A percentile compares a stretch with the other conserved stretches of the same genome.
phyloP scores from a whole-genome alignment of 2,888 invertebrate genomes.

The Amphipoea oculea region DNA sequence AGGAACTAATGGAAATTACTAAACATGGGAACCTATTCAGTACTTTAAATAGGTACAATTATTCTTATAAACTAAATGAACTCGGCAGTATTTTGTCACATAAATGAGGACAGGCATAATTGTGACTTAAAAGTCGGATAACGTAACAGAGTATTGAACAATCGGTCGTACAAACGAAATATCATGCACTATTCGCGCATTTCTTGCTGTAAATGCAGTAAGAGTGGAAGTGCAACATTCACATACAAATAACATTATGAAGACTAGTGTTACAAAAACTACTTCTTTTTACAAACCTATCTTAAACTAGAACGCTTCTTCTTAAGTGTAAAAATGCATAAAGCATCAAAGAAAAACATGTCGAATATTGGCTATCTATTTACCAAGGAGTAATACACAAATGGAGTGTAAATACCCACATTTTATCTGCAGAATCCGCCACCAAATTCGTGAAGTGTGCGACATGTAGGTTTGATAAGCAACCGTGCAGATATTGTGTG shows the following conservation, averaged over 20 bases:
- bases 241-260: conserved; percentile 54
- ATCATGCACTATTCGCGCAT: background rate
- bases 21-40: conserved; percentile 29
- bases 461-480: conserved; percentile 17
- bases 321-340: conserved; percentile 55
- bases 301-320: conserved; percentile 54
- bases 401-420: conserved; percentile 34
- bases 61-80: conserved; percentile 36
- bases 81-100: conserved; percentile 38
- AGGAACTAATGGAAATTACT: conserved; percentile 51
- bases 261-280: conserved; percentile 67
- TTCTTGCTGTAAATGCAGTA: conserved; percentile 14
- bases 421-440: conserved; percentile 3
- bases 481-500: conserved; percentile 15
- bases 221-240: conserved; percentile 37
- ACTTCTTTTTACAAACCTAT: conserved; percentile 67
- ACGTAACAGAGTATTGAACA: conserved; percentile 37
- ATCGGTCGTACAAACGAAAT: conserved; percentile 11
- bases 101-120: conserved; percentile 22
- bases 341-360: conserved; percentile 45
- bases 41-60: conserved; percentile 24
- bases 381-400: conserved; percentile 30
- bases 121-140: conserved; percentile 32
- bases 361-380: conserved; percentile 68
- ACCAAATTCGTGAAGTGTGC: conserved; percentile 1